These are phyloP conservation scores for Caenorhabditis doughertyi DNA, from an alignment of 2,888 invertebrate species.

Conservation along the genomic window DNA sequence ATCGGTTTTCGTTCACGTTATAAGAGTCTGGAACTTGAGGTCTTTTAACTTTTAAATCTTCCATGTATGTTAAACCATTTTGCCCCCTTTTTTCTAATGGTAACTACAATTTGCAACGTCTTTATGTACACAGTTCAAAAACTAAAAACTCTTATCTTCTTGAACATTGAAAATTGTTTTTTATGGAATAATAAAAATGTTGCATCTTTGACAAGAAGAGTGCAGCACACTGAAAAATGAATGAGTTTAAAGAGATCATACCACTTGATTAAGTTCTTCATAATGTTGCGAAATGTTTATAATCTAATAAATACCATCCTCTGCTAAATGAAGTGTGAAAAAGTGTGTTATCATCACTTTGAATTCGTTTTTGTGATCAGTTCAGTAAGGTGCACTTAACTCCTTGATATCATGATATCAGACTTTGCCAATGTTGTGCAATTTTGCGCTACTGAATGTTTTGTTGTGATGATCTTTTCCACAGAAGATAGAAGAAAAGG, in stretches of 20 bases:
- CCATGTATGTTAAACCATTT: too few species aligned
- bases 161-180: neutral
- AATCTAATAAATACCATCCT: neutral
- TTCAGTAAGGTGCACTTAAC: neutral
- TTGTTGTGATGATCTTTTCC: constrained; percentile 19
- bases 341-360: neutral
- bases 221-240: neutral
- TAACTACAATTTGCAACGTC: too few species aligned
- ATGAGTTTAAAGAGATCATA: neutral
- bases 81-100: too few species aligned
- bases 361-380: constrained; percentile 2
- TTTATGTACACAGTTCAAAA: too few species aligned
- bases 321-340: constrained; percentile 1
- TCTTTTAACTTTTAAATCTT: too few species aligned
- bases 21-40: too few species aligned
- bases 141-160: too few species aligned
- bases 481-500: constrained; percentile 1
- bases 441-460: constrained; percentile 47
- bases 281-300: constrained; percentile 18
- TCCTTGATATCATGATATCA: constrained; percentile 12
- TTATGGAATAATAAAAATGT: neutral
- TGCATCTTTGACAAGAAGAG: too few species aligned
- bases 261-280: neutral
- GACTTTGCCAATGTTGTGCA: constrained; percentile 47
- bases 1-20: too few species aligned